Evolutionary conservation across 2,113 vertebrate species (phyloP).

Genomic region (Nycticebus coucang): DNA sequence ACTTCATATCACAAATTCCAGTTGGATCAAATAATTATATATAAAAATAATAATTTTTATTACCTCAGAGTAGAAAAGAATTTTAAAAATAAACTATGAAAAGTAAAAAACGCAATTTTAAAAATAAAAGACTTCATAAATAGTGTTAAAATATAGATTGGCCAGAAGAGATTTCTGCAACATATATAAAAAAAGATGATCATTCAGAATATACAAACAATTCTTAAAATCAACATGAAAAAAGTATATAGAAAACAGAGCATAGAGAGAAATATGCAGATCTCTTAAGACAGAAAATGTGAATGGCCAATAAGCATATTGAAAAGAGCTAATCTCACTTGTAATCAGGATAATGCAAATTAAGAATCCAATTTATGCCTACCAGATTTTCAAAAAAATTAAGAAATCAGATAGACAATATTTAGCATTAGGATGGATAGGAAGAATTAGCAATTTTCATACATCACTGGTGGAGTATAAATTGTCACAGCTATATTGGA

Average conservation of each 20-base stretch:
- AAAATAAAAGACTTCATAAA: not conserved
- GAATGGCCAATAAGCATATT: not conserved
- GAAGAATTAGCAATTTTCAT: not conserved
- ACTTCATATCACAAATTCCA: not conserved
- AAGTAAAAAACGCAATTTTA: not conserved
- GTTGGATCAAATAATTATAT: not conserved
- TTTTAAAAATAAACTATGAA: not conserved
- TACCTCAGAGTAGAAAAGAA: not conserved
- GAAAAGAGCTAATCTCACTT: not conserved
- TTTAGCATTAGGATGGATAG: not conserved
- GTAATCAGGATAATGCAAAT: not conserved
- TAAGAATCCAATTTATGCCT: not conserved
- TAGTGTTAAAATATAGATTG: not conserved
- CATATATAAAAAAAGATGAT: not conserved
- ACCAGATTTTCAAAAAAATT: not conserved
- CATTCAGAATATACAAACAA: not conserved
- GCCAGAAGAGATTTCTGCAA: not conserved
- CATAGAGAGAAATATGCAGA: not conserved
- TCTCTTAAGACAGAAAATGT: not conserved
- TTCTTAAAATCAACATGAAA: not conserved
- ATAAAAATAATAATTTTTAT: not conserved
- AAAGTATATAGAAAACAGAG: not conserved
- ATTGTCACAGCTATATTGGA: not conserved
- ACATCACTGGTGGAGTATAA: not conserved
- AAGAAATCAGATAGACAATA: not conserved